Percentiles rank a stretch among this genome's conserved stretches.
These are phyloP conservation scores for Gymnoscelis rufifasciata DNA, from an alignment of 2,888 invertebrate genomes.

Conservation along the genomic window DNA sequence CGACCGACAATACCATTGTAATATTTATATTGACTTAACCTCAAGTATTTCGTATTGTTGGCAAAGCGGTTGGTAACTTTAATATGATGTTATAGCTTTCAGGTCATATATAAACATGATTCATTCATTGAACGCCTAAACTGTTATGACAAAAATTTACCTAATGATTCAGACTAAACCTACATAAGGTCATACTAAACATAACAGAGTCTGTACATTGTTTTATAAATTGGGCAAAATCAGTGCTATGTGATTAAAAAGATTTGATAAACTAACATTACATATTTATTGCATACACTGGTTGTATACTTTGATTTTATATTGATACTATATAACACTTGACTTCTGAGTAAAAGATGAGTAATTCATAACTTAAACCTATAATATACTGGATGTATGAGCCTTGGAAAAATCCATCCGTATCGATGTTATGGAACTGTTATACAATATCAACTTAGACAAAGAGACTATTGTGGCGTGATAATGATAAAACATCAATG, in stretches of 20 bases:
- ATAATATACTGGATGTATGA: no score
- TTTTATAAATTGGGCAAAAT: no score
- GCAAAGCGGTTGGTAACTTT: slow-evolving; percentile 3
- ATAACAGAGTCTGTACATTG: no score
- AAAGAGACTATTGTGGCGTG: slow-evolving; percentile 7
- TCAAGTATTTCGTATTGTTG: slow-evolving; percentile 5
- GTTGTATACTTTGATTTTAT: no score
- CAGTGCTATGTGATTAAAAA: no score
- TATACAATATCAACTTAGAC: slow-evolving; percentile 6
- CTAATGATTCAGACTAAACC: slow-evolving; percentile 18
- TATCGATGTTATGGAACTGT: slow-evolving; percentile 11
- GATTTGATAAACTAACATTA: no score
- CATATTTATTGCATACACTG: no score
- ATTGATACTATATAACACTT: no score
- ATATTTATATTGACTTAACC: slow-evolving; percentile 4
- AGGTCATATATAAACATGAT: slow-evolving; percentile 16
- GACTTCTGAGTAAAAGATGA: no score
- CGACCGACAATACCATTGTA: not conserved
- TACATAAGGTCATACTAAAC: no score
- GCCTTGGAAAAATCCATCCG: slow-evolving; percentile 2
- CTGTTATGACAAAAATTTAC: slow-evolving; percentile 20
- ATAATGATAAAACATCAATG: not conserved
- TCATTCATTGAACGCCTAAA: slow-evolving; percentile 20
- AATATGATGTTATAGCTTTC: slow-evolving; percentile 9
- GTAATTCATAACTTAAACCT: no score